Conservation (phyloP, 2,888 invertebrate species). For the Prionchulus punctatus region DNA sequence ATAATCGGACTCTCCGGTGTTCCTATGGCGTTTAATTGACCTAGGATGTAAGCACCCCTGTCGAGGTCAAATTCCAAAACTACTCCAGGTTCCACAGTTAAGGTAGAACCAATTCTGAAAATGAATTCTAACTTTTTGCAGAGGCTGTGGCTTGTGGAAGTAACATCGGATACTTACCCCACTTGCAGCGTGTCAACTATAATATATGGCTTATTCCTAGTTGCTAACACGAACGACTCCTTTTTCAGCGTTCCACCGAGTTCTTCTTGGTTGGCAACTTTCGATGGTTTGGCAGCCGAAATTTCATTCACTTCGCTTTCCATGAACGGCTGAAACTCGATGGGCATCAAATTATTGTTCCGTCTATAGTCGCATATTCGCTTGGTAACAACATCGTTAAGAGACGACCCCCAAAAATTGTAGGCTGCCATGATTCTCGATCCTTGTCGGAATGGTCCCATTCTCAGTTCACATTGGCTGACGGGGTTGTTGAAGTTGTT, state of each 20-base stretch:
- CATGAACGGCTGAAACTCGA: too few relatives aligned
- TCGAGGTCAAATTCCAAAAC: not conserved
- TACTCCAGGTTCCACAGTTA: conserved; percentile 9
- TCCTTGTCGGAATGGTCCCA: conserved; percentile 1
- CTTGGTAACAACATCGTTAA: not conserved
- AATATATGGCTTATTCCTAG: too few relatives aligned
- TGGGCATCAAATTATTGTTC: too few relatives aligned
- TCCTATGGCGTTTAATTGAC: conserved; percentile 5
- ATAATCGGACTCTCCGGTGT: conserved; percentile 7
- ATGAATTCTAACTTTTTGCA: too few relatives aligned
- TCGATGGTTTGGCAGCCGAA: too few relatives aligned
- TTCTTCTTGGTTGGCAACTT: too few relatives aligned
- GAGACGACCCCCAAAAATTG: conserved; percentile 2
- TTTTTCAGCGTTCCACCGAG: too few relatives aligned
- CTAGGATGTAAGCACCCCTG: conserved; percentile 6
- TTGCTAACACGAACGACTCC: too few relatives aligned
- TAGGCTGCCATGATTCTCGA: not conserved
- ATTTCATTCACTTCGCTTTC: too few relatives aligned
- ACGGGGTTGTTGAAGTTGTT: conserved; percentile 4
- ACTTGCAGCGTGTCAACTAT: too few relatives aligned
- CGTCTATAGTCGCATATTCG: conserved; percentile 8
- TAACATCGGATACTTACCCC: too few relatives aligned
- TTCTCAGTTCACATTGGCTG: conserved; percentile 5
- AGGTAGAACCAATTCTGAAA: conserved; percentile 5
- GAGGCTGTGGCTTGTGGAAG: too few relatives aligned